phyloP scores from a whole-genome alignment of 2,113 vertebrate genomes.

The Rhea pennata region DNA sequence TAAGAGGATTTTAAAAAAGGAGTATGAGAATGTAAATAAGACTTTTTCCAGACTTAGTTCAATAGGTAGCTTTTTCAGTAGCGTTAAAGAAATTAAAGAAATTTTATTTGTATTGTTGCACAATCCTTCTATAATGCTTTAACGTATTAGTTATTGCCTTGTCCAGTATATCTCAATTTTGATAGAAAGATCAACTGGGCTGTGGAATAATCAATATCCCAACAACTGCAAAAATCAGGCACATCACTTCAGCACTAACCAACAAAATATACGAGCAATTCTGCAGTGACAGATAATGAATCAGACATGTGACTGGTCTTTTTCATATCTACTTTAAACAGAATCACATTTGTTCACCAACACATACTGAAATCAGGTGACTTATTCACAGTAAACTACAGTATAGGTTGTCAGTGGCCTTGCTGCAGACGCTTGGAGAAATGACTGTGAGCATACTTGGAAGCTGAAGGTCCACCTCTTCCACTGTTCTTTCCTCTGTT shows the following conservation, averaged over 20 bases:
- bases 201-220: neutral
- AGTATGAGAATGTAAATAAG: neutral
- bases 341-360: neutral
- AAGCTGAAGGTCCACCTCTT: neutral
- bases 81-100: neutral
- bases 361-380: neutral
- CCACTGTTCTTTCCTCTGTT: neutral
- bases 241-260: neutral
- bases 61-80: neutral
- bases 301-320: neutral
- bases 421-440: neutral
- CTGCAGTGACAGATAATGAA: neutral
- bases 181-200: neutral
- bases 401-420: neutral
- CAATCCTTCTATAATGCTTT: neutral
- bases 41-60: neutral
- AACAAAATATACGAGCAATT: neutral
- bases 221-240: neutral
- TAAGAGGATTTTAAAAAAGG: constrained; percentile 54
- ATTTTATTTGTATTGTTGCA: neutral
- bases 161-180: neutral
- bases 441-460: neutral
- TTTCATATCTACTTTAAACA: neutral
- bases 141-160: neutral
- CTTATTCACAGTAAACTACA: neutral